phyloP scores from a whole-genome alignment of 92 coral and sea anemone genomes.

The Pocillopora grandis region DNA sequence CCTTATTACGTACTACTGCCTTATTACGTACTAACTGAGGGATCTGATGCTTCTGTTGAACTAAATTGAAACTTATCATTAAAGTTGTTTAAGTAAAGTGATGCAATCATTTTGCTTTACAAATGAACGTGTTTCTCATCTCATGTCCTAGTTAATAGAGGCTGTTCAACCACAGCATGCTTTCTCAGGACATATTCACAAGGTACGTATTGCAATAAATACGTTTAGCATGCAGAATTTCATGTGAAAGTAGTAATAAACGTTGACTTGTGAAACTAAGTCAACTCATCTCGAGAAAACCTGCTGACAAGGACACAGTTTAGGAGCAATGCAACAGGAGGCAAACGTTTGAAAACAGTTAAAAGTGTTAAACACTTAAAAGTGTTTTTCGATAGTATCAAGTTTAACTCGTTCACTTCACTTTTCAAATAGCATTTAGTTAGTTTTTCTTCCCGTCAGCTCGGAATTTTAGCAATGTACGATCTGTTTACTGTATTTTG shows the following conservation, averaged over 20 bases:
- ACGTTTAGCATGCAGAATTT: neutral
- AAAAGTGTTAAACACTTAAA: no score
- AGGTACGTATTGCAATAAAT: constrained; percentile 46
- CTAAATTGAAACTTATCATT: neutral
- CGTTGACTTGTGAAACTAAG: no score
- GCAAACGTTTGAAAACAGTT: no score
- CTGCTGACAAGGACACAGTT: no score
- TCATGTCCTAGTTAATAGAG: constrained; percentile 48
- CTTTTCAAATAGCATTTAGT: neutral
- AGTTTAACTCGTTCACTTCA: no score
- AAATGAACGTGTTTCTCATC: neutral
- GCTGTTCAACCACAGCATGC: constrained; percentile 60
- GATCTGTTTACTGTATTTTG: neutral
- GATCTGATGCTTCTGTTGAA: neutral
- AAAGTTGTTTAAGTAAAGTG: neutral
- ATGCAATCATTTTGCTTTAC: neutral
- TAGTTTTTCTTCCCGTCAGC: neutral
- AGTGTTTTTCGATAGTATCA: no score
- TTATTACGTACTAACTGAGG: no score
- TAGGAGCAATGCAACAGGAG: no score
- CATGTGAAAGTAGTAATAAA: neutral
- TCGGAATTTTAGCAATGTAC: constrained; percentile 1
- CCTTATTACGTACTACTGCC: no score
- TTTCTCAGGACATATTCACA: constrained; percentile 81
- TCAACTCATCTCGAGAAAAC: no score